Evolutionary conservation across 2,113 vertebrate species (phyloP).

Genomic region (Gobio gobio): DNA sequence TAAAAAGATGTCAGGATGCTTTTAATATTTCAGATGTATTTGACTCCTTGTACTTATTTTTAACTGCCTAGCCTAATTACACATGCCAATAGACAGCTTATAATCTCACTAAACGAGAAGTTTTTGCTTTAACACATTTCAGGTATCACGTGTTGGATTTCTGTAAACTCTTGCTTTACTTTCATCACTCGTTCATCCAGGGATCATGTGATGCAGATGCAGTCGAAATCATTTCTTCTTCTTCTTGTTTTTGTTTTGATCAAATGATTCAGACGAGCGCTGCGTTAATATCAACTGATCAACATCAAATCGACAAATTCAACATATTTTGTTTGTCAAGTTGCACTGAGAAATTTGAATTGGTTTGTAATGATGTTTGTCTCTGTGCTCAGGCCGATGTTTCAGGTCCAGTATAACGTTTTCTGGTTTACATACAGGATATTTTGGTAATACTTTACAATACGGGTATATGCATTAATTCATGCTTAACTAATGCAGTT

Average conservation of each 20-base stretch:
- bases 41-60: too few relatives aligned
- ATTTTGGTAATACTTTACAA: too few relatives aligned
- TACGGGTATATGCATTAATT: too few relatives aligned
- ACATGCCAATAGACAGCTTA: background rate
- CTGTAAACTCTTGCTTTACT: background rate
- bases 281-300: background rate
- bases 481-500: too few relatives aligned
- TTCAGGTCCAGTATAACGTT: background rate
- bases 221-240: background rate
- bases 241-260: background rate
- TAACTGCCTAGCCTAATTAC: too few relatives aligned
- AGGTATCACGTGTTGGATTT: background rate
- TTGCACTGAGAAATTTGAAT: slow-evolving; percentile 10
- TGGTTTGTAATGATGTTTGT: slow-evolving; percentile 3
- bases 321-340: background rate
- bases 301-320: background rate
- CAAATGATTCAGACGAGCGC: background rate
- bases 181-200: background rate
- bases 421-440: slow-evolving; percentile 9
- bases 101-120: background rate
- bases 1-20: too few relatives aligned
- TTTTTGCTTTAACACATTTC: background rate
- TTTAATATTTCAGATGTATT: too few relatives aligned
- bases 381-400: background rate
- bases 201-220: background rate